Percentiles rank a stretch among this genome's conserved stretches.
Evolutionary conservation across 30 jellyfish, hydroid and myxozoan species (phyloP).

Genomic region (Morbakka virulenta): DNA sequence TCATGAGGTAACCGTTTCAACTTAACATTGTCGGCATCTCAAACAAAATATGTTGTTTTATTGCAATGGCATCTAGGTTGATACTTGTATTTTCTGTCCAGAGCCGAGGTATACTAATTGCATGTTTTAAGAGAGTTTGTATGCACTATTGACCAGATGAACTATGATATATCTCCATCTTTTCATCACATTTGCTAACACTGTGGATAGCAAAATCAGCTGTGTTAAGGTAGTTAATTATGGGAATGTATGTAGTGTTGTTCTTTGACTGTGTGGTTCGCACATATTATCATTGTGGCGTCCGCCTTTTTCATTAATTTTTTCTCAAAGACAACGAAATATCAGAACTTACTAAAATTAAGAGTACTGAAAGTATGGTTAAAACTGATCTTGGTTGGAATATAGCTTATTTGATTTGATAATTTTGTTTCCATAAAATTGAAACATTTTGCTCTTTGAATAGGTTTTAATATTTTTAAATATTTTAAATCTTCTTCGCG

Average conservation of each 20-base stretch:
- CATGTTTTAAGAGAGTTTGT: not conserved
- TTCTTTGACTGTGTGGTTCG: too few species aligned
- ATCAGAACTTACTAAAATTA: conserved; percentile 15
- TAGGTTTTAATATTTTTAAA: not conserved
- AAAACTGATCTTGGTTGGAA: too few species aligned
- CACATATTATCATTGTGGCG: too few species aligned
- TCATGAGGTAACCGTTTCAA: too few species aligned
- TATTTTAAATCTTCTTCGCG: not conserved
- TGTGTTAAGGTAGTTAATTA: too few species aligned
- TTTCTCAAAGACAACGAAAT: conserved; percentile 16
- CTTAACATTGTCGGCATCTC: too few species aligned
- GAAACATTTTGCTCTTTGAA: not conserved
- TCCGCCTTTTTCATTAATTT: conserved; percentile 40
- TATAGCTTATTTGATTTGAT: not conserved
- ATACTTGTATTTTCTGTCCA: not conserved
- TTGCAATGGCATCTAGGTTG: not conserved
- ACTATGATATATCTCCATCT: too few species aligned
- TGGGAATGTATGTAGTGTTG: too few species aligned
- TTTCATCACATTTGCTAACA: conserved; percentile 14
- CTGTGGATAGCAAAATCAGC: conserved; percentile 39
- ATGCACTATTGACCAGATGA: conserved; percentile 33
- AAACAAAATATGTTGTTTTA: conserved; percentile 6
- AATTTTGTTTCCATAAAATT: conserved; percentile 15
- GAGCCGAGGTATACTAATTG: not conserved
- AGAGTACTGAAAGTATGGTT: not conserved